Evolutionary conservation across 2,888 invertebrate species (phyloP), one percentile per base, ranked within the genome.

Genomic region (Campopleginae sp.): DNA sequence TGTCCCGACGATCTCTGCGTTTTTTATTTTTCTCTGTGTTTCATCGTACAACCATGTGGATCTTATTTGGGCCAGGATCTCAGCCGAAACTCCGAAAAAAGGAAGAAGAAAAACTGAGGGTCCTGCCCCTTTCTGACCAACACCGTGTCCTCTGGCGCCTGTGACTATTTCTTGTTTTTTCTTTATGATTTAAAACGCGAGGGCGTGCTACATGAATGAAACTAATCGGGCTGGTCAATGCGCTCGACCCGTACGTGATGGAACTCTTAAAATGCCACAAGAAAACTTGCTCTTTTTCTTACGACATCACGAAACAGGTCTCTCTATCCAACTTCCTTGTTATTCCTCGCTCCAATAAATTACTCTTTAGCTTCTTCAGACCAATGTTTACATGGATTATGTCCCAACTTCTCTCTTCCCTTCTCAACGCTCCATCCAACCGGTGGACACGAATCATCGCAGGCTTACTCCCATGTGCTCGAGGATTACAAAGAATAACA

Each of bases 51-150:
- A n/a, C n/a, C 92, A 92, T 88, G 89, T 92, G 93, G 87, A 90
- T 90, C 92, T 92, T 92, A 92, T 93, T 93, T 93, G 90, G 90
- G 87, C 89, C 89, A 90, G 90, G 89, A 91, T 89, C 86, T 89
- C 82, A 87, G 86, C 88, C 88, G 88, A 88, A 80, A 89, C 58
- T 27, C 6, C 89, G 84, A 10, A 38, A 10, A 0, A 38, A 38
- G 10, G 38, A 38, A 38, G 38, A 38, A 38, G 38, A 38, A 38
- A 61, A 42, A 31, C 8, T 17, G 33, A 14, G 23, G 66, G 17
- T 42, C 74, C 68, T 65, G 51, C 51, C 76, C 63, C 76, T 48
- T 48, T 46, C 48, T 61, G 74, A 68, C 74, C 71, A 54, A 46
- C 19, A 77, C 78, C 86, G 71, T 87, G 85, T 90, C 90, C 79